phyloP scores from a whole-genome alignment of 2,113 vertebrate species.

The Hydrolagus affinis region DNA sequence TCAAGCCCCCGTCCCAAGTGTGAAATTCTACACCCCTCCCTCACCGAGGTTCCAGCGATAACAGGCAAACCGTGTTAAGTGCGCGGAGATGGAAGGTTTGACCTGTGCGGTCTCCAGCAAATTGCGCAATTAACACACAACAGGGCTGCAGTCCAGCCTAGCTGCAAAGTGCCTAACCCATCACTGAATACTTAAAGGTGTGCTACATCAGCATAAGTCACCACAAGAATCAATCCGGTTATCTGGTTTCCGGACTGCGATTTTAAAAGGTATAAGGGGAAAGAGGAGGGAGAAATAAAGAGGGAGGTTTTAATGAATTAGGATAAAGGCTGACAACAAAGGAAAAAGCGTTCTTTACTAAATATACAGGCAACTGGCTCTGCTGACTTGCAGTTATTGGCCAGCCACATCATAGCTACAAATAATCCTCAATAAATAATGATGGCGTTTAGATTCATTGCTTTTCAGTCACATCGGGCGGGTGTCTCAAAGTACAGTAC shows the following conservation, averaged over 20 bases:
- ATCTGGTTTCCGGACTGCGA: conserved; percentile 4
- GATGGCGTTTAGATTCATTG: too few species aligned
- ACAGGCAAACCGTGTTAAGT: conserved; percentile 16
- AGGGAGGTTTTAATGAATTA: background rate
- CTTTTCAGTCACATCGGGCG: conserved; percentile 29
- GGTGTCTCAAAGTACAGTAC: too few species aligned
- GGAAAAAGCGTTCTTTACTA: background rate
- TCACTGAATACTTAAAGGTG: conserved; percentile 20
- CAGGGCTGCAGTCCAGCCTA: background rate
- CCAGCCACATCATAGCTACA: too few species aligned
- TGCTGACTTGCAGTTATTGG: too few species aligned
- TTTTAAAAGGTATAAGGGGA: background rate
- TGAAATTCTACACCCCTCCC: conserved; percentile 21
- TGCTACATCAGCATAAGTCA: conserved; percentile 4
- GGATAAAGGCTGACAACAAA: background rate
- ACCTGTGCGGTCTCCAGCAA: conserved; percentile 20
- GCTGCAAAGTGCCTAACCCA: conserved; percentile 21
- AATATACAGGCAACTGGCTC: background rate
- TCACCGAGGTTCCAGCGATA: background rate
- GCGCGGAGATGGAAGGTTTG: background rate
- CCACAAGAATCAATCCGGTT: conserved; percentile 7
- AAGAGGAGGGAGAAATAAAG: too few species aligned
- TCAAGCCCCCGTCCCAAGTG: background rate
- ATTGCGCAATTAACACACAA: conserved; percentile 14
- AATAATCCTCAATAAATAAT: too few species aligned